Evolutionary conservation across 2,113 vertebrate genomes (phyloP).

Genomic region (Eolophus roseicapilla): DNA sequence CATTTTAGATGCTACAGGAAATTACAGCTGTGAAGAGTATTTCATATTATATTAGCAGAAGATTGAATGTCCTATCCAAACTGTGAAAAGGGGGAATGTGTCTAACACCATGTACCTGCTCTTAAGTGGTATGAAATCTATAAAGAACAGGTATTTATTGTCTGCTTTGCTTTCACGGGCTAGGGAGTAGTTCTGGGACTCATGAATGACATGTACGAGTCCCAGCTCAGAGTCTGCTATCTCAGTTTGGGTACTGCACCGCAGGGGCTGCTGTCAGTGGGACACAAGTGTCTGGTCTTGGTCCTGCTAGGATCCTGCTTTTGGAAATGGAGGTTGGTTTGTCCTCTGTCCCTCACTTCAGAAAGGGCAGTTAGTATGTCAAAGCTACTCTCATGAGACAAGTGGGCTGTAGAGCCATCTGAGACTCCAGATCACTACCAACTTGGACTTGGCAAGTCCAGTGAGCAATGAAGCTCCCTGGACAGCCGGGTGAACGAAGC

Average conservation of each 20-base stretch:
- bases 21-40: slow-evolving; percentile 46
- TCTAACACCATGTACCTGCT: background rate
- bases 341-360: background rate
- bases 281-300: background rate
- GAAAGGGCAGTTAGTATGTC: background rate
- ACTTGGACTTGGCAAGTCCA: background rate
- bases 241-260: fast-evolving
- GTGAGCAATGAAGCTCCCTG: background rate
- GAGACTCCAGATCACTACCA: background rate
- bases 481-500: background rate
- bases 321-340: background rate
- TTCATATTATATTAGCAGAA: slow-evolving; percentile 35
- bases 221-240: background rate
- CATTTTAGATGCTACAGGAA: slow-evolving; percentile 62
- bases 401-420: background rate
- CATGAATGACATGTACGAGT: background rate
- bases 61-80: slow-evolving; percentile 1
- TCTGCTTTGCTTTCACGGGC: background rate
- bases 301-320: background rate
- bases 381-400: fast-evolving
- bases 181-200: background rate
- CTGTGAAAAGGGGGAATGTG: background rate
- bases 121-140: background rate
- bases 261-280: background rate
- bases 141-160: background rate